phyloP scores from a whole-genome alignment of 2,113 vertebrate species.

The Cyprinus carpio region DNA sequence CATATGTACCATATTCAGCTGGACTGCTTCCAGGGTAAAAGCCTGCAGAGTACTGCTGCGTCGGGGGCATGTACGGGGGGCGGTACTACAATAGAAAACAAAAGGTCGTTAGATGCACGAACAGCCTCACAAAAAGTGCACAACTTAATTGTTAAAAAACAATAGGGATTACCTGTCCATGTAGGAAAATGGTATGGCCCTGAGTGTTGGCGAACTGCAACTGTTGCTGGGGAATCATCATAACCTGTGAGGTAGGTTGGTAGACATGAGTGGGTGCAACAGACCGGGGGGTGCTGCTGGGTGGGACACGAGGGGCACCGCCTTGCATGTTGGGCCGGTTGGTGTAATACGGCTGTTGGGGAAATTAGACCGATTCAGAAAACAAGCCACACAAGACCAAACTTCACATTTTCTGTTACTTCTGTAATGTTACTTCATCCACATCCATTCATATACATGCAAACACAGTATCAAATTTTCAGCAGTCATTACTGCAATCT shows the following conservation, averaged over 20 bases:
- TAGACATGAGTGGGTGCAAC: conserved; percentile 91
- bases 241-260: conserved; percentile 89
- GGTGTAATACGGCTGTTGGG: conserved; percentile 87
- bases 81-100: conserved; percentile 79
- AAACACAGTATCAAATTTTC: background rate
- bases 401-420: background rate
- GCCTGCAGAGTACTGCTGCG: conserved; percentile 90
- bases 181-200: conserved; percentile 83
- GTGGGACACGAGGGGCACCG: conserved; percentile 87
- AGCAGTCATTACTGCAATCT: background rate
- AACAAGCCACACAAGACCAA: background rate
- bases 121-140: background rate
- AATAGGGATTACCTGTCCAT: conserved; percentile 79
- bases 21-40: conserved; percentile 92
- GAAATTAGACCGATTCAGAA: background rate
- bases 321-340: conserved; percentile 87
- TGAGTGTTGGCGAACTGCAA: conserved; percentile 88
- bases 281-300: conserved; percentile 84
- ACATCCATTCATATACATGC: background rate
- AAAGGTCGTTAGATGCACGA: background rate
- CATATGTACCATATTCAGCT: conserved; percentile 89
- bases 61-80: conserved; percentile 85
- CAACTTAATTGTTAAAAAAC: background rate
- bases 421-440: background rate
- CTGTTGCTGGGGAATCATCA: conserved; percentile 95